Evolutionary conservation across 2,113 vertebrate genomes (phyloP).

Genomic region (Paralichthys olivaceus): DNA sequence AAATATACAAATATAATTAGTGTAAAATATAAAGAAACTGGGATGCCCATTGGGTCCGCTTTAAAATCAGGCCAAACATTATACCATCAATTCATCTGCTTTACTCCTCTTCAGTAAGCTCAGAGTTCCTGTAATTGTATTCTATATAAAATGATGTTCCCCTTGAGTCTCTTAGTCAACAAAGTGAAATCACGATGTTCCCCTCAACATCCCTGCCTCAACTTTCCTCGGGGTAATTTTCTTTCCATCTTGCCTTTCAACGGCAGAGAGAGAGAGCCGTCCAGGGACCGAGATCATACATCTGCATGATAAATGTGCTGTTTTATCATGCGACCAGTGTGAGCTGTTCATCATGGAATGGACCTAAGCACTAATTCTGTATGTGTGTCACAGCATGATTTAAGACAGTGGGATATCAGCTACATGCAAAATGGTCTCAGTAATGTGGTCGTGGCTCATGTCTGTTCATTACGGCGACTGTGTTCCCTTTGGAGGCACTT

Average conservation of each 20-base stretch:
- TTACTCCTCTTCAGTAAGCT: background rate
- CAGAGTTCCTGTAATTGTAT: conserved; percentile 25
- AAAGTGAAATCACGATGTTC: conserved; percentile 17
- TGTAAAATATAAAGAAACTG: background rate
- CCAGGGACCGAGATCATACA: conserved; percentile 10
- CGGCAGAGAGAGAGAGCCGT: background rate
- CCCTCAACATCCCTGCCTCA: conserved; percentile 6
- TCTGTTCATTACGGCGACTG: background rate
- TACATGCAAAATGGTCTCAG: background rate
- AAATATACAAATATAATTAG: background rate
- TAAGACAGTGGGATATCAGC: background rate
- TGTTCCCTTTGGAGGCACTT: background rate
- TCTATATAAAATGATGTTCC: conserved; percentile 15
- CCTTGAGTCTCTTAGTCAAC: conserved; percentile 21
- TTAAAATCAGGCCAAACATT: conserved; percentile 1
- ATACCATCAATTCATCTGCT: background rate
- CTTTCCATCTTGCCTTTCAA: conserved; percentile 12
- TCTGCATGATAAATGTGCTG: conserved; percentile 45
- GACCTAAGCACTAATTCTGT: conserved; percentile 12
- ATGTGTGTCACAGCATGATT: conserved; percentile 8
- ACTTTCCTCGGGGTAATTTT: conserved; percentile 27
- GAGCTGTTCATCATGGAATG: conserved; percentile 21
- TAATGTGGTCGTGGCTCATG: background rate
- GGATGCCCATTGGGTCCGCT: background rate
- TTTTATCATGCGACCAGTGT: conserved; percentile 6